Evolutionary conservation across 2,797 vertebrate genomes (phyloP).

Genomic region (Aphelocoma californica): DNA sequence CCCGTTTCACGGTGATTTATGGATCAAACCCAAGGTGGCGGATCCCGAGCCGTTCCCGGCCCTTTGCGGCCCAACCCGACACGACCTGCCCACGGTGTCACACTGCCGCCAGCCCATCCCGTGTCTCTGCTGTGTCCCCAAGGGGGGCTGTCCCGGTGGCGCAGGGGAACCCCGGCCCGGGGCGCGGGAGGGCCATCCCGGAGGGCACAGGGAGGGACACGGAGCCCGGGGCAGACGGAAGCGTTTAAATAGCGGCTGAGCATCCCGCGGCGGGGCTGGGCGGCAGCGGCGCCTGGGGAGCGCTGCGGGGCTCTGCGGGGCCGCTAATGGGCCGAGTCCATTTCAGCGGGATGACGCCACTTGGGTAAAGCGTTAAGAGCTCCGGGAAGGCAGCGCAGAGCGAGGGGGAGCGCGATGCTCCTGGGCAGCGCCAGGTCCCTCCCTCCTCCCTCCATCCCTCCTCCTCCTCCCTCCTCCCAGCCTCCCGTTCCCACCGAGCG

Average conservation of each 20-base stretch:
- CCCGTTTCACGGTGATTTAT: background rate
- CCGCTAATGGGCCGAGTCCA: slow-evolving; percentile 82
- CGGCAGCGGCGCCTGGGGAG: slow-evolving; percentile 65
- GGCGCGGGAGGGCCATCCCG: background rate
- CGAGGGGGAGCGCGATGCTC: slow-evolving; percentile 41
- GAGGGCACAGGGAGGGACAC: background rate
- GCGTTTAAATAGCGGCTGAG: background rate
- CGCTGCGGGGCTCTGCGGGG: slow-evolving; percentile 81
- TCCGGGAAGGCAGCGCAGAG: slow-evolving; percentile 69
- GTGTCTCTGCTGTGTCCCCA: background rate
- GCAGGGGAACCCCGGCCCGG: background rate
- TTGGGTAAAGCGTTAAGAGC: slow-evolving; percentile 78
- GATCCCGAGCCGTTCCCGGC: background rate
- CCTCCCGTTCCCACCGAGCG: background rate
- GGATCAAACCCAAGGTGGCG: background rate
- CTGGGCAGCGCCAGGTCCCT: slow-evolving; percentile 53
- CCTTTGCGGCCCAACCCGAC: background rate
- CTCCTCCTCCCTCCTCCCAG: slow-evolving; percentile 44
- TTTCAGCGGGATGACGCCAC: slow-evolving; percentile 88
- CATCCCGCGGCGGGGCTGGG: background rate
- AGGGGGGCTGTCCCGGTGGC: background rate
- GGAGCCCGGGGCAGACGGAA: background rate
- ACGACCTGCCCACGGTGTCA: background rate
- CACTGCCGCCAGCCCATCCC: background rate
- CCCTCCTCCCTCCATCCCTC: background rate